Base-by-base conservation (phyloP, 2,797 vertebrate genomes). In the Dermochelys coriacea region DNA sequence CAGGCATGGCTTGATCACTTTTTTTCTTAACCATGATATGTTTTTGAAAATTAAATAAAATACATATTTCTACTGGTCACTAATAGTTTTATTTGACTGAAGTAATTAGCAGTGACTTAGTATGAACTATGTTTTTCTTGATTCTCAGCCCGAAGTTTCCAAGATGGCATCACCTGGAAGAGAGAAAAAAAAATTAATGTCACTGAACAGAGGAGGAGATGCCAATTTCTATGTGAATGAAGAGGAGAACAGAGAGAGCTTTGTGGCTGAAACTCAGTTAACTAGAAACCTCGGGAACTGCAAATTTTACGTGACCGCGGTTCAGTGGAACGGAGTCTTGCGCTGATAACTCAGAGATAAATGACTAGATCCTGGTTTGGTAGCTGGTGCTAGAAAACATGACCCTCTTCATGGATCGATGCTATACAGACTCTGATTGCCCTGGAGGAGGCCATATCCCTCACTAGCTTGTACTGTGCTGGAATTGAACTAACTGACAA, bases 341-440 rank as follows among this genome's bases (percentile, higher is more conserved):
- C 93, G 90, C 86, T 94, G 95, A 8, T 96, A 97, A 97, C 92
- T 96, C 90, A 93, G 61, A 18, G 77, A 80, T 25, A 68, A 96
- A 97, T 87, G 91, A 97, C 95, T 97, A 95, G 93, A 96, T 97
- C 95, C 95, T 96, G 96, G 52, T 94, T 93, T 97, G 82, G 89
- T 96, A 95, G 95, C 94, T 95, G 84, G 71, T 94, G 84, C 82
- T 96, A 83, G 12, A 96, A 97, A 96, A 96, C 89, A 93, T 96
- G 94, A 96, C 93, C 96, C 90, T 96, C 95, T 92, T 95, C 94
- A 94, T 88, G 94, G 94, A 95, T 88, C 97, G 94, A 94, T 96
- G 95, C 95, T 93, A 94, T 93, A 91, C 87, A 84, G 88, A 41
- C 77, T 88, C 19, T 27, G 94, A 87, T 77, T 95, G 88, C 94